Evolutionary conservation across 2,888 invertebrate genomes (phyloP), one percentile per base, ranked within the genome.

Genomic region (Ametastegia equiseti): DNA sequence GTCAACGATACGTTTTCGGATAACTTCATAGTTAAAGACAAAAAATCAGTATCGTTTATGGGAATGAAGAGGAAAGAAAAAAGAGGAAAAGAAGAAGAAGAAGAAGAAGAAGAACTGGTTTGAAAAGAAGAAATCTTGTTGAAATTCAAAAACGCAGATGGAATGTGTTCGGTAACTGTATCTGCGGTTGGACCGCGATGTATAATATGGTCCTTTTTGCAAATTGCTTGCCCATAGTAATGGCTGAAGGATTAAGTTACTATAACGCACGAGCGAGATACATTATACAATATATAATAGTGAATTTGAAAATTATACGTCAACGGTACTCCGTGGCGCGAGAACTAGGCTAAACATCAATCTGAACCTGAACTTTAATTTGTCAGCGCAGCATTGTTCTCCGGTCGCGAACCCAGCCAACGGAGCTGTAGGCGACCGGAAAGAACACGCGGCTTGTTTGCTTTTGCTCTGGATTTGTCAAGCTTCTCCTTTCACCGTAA

Each of bases 291-390:
- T n/a, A n/a, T n/a, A 54, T 11, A 5, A 45, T 54, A 54, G 75
- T 36, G 75, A 36, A 54, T 75, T 75, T 75, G 78, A 78, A 78
- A 78, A 78, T 63, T 60, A 57, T 63, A 60, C 60, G 7, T 9
- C 13, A 78, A 78, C 78, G 78, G 78, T 27, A 78, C 60, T 42
- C 23, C 1, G n/a, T n/a, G n/a, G 19, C 60, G 60, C 78, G 78
- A 78, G 78, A 78, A 78, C 78, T 78, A 63, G 78, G 78, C 63
- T 60, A 60, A 78, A 78, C 27, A 78, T 60, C 60, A 30, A 36
- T 78, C 42, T 78, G 78, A 78, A 78, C 78, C 78, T 78, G 78
- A 78, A 78, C 78, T 78, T n/a, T 78, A 78, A 78, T 78, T 78
- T 78, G 45, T 45, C 23, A 7, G 45, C n/a, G 78, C n/a, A n/a